A percentile compares a stretch with the other conserved stretches of the same genome.
Conservation (phyloP, 1,140 invertebrate species). For the Ceratosolen solmsi region DNA sequence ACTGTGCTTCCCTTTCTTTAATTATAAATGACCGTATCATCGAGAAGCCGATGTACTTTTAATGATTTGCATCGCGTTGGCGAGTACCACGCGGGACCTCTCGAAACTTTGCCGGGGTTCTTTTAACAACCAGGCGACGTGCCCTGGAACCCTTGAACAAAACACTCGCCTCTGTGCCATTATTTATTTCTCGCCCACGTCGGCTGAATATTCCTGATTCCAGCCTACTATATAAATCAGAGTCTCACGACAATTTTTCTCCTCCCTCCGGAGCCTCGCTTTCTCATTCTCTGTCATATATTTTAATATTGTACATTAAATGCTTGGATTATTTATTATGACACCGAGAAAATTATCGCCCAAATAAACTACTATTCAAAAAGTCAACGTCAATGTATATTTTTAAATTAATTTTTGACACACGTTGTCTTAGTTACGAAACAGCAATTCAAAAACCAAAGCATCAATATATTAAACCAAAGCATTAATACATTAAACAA, state of each 20-base stretch:
- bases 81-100: neutral
- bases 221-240: neutral
- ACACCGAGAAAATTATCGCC: neutral
- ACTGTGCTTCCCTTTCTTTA: neutral
- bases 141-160: neutral
- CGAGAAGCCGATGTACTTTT: constrained; percentile 7
- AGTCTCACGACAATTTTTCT: neutral
- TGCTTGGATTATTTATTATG: neutral
- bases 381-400: no score
- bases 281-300: neutral
- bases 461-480: no score
- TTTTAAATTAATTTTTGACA: no score
- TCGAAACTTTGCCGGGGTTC: constrained; percentile 5
- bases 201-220: neutral
- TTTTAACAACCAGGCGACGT: neutral
- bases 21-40: neutral
- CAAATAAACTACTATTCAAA: neutral
- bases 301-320: neutral
- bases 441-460: no score
- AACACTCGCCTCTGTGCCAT: neutral
- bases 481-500: no score
- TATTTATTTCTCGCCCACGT: neutral
- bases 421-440: no score
- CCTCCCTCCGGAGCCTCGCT: no score
- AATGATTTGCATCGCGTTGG: constrained; percentile 9